Evolutionary conservation across 2,888 invertebrate genomes (phyloP), one percentile per base, ranked within the genome.

Genomic region (Drosophila tanythrix): DNA sequence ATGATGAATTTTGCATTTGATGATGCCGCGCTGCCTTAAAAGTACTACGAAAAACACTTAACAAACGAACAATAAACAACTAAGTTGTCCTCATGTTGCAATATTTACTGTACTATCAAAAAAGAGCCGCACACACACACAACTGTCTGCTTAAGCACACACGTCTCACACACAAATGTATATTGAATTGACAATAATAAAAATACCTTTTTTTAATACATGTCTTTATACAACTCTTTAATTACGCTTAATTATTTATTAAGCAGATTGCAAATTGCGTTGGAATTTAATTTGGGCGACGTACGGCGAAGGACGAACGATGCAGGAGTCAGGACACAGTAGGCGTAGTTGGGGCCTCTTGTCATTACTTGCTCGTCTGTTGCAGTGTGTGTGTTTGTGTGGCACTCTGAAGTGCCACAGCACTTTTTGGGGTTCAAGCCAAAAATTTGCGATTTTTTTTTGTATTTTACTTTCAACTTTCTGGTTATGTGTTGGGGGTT

Each of bases 161-260:
- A 60, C 31, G 11, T 48, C 55, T 55, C 38, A 46, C 64, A 59
- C 55, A 58, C 51, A 50, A 61, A 40, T 50, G 55, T 59, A 55
- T 31, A 57, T 72, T 53, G 52, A 65, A 57, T 50, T 61, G 62
- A 74, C 50, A 67, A 72, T 69, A 71, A 71, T 69, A 71, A 76
- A 76, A 74, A 76, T 76, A 84, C 82, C 82, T 80, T 80, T 67
- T 46, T 70, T 70, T 53, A 56, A 56, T 29, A 48, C 73, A 31
- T 76, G 63, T 72, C 46, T 79, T 65, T 66, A 57, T 62, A 56
- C 33, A 66, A 72, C 75, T 70, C 82, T 82, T 81, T 76, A 81
- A 82, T 81, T 74, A 69, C 79, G 70, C 64, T 79, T 82, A 75
- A 82, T 84, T 80, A 79, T 77, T 84, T 82, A 79, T 84, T 84